Percentiles rank a stretch among this genome's conserved stretches.
Evolutionary conservation across 2,113 vertebrate species (phyloP).

Genomic region (Entomyzon cyanotis): DNA sequence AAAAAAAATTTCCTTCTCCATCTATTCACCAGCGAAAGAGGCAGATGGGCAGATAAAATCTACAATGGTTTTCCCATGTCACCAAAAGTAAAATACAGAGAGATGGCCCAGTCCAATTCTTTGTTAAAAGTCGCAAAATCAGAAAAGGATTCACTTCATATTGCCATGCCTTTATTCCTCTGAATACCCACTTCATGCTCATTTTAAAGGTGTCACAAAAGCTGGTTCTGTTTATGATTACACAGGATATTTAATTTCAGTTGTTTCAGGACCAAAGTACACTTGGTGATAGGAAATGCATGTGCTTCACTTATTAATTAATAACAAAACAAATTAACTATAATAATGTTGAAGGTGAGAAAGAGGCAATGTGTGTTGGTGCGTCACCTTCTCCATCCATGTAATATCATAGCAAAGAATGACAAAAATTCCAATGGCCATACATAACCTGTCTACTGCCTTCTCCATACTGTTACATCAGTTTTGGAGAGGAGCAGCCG

Average conservation of each 20-base stretch:
- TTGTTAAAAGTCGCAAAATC: background rate
- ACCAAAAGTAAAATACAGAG: background rate
- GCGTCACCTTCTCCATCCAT: background rate
- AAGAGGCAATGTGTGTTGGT: too few species aligned
- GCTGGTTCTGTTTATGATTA: background rate
- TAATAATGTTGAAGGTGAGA: background rate
- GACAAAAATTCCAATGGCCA: background rate
- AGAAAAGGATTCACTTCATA: background rate
- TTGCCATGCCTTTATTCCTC: background rate
- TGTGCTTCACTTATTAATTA: background rate
- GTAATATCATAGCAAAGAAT: background rate
- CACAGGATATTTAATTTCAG: background rate
- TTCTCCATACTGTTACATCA: background rate
- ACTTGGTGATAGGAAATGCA: background rate
- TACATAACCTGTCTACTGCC: background rate
- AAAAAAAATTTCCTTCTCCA: background rate
- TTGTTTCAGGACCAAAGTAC: background rate
- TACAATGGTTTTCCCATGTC: background rate
- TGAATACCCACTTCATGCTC: background rate
- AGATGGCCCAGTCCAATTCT: background rate
- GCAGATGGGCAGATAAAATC: background rate
- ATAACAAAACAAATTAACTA: background rate
- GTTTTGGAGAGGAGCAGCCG: background rate
- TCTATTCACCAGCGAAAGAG: background rate
- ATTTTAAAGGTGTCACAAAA: fast-evolving